Evolutionary conservation across 1,140 invertebrate species (phyloP), one percentile per base, ranked within the genome.

Genomic region (Papilio aristodemus): DNA sequence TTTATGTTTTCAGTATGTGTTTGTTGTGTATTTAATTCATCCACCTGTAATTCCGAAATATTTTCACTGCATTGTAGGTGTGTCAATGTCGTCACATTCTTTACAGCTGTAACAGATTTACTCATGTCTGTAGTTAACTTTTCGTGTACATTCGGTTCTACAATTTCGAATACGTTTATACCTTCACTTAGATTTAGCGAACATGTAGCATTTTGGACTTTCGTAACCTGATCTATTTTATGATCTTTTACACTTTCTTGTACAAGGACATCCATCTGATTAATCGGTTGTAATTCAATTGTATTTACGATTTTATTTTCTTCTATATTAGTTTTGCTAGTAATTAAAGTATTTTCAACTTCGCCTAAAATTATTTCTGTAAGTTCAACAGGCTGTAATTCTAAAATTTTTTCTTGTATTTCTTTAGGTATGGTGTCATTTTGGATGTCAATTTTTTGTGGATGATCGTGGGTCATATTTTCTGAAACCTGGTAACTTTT

Each of bases 61-160:
- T 83, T 84, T 81, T 89, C 88, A 39, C 77, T 79, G 68, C 85
- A 89, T 74, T 87, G 79, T 75, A 90, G 59, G 67, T 85, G 81
- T 77, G 79, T 77, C 25, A 87, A 72, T 38, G 78, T 71, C 39
- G 75, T 81, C 4, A 89, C 57, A 38, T 71, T 75, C 72, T 79
- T 76, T 71, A 80, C 75, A 27, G 86, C 86, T 63, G 41, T 80
- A 25, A 60, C 75, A 64, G 60, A 41, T 64, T 79, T 80, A 57
- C 46, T 66, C 72, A 73, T 17, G 14, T 70, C 32, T 27, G 68
- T 1, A 59, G 62, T 36, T 9, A 84, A 75, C 54, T 73, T 70
- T 59, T 72, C 68, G 75, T 74, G 64, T 38, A 67, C 62, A 69
- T 78, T 73, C 58, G 75, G 78, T 46, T 80, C 73, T 63, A 68